Percentiles rank a stretch among this genome's conserved stretches.
Evolutionary conservation across 2,797 vertebrate species (phyloP).

Genomic region (Percopsis omiscomaycus): DNA sequence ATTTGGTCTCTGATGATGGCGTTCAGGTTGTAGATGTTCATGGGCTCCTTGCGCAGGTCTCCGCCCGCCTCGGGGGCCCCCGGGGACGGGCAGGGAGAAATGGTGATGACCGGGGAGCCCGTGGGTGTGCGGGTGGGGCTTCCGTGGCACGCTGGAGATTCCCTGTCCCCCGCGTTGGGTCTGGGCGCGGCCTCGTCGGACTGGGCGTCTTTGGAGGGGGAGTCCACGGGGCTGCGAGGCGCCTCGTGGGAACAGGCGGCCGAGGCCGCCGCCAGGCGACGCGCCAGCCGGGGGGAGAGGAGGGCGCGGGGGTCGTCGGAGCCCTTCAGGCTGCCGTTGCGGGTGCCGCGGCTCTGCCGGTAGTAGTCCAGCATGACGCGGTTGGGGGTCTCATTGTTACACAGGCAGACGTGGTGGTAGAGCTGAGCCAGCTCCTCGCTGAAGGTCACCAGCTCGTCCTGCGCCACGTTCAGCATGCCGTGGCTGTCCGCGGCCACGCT

Average conservation of each 20-base stretch:
- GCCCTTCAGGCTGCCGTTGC: constrained; percentile 92
- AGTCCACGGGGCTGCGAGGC: constrained; percentile 81
- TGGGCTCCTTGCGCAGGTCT: constrained; percentile 95
- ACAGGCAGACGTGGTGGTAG: constrained; percentile 96
- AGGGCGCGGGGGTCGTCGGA: constrained; percentile 89
- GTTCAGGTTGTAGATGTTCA: constrained; percentile 99
- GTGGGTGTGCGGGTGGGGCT: constrained; percentile 83
- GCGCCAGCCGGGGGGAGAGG: constrained; percentile 88
- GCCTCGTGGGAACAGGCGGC: constrained; percentile 78
- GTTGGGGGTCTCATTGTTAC: constrained; percentile 98
- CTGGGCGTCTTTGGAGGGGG: constrained; percentile 81
- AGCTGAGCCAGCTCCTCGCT: constrained; percentile 98
- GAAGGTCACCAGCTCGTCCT: constrained; percentile 96
- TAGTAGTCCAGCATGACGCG: constrained; percentile 99
- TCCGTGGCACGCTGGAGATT: constrained; percentile 61
- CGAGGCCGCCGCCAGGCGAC: constrained; percentile 81
- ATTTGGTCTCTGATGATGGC: constrained; percentile 99
- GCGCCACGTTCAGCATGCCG: constrained; percentile 89
- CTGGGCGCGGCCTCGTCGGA: constrained; percentile 46
- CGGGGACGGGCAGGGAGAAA: constrained; percentile 82
- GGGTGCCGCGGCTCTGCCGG: constrained; percentile 91
- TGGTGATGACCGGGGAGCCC: constrained; percentile 82
- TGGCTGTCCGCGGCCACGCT: constrained; percentile 87
- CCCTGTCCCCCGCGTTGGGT: constrained; percentile 32
- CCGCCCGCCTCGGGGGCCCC: constrained; percentile 80